Evolutionary conservation across 2,888 invertebrate genomes (phyloP).

Genomic region (Lasioglossum calceatum): DNA sequence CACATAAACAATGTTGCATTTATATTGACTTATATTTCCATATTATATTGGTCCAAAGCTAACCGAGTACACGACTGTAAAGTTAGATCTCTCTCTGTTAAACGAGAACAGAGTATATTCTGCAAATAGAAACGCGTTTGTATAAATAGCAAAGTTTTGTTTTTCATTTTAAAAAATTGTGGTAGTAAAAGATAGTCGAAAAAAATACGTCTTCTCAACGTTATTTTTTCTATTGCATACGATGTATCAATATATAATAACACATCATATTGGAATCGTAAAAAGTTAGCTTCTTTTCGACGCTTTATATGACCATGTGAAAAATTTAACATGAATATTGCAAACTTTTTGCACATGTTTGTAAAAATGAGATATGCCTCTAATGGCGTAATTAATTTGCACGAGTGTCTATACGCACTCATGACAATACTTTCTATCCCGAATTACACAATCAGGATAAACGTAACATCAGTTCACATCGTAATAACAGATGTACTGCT

Average conservation of each 20-base stretch:
- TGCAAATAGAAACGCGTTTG: slow-evolving; percentile 42
- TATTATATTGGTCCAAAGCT: slow-evolving; percentile 51
- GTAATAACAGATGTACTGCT: slow-evolving; percentile 30
- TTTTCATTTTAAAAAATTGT: slow-evolving; percentile 37
- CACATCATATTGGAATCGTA: slow-evolving; percentile 34
- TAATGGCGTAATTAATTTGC: slow-evolving; percentile 36
- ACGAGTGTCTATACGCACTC: slow-evolving; percentile 19
- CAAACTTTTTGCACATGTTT: slow-evolving; percentile 45
- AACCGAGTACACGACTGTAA: slow-evolving; percentile 33
- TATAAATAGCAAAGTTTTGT: slow-evolving; percentile 42
- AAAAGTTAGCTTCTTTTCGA: slow-evolving; percentile 48
- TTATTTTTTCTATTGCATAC: slow-evolving; percentile 43
- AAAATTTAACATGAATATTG: slow-evolving; percentile 52
- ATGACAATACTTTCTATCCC: slow-evolving; percentile 31
- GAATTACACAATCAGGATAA: slow-evolving; percentile 27
- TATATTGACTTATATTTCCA: slow-evolving; percentile 54
- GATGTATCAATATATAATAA: slow-evolving; percentile 41
- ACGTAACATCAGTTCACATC: slow-evolving; percentile 20
- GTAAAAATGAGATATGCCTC: slow-evolving; percentile 51
- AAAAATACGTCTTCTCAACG: slow-evolving; percentile 48
- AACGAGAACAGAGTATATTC: slow-evolving; percentile 38
- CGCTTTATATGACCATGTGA: slow-evolving; percentile 32
- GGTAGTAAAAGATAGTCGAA: slow-evolving; percentile 52
- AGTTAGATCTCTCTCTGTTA: slow-evolving; percentile 42
- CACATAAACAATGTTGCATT: slow-evolving; percentile 34